Evolutionary conservation across 2,888 invertebrate genomes (phyloP), one percentile per base, ranked within the genome.

Genomic region (Agapostemon virescens): DNA sequence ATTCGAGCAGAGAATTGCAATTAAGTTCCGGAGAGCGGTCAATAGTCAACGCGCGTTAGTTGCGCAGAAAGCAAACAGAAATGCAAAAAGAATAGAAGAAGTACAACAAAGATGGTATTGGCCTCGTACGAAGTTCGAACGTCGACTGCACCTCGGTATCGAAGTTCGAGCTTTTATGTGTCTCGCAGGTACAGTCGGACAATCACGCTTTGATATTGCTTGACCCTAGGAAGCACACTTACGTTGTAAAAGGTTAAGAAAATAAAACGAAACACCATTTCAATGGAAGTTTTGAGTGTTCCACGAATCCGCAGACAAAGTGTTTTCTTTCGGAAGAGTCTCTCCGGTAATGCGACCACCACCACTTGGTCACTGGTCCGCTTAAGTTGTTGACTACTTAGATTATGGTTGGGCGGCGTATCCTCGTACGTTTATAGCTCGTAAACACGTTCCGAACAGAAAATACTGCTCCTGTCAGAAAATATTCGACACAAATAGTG

Each of bases 141-240:
- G n/a, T n/a, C n/a, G n/a, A n/a, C n/a, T 20, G n/a, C 30, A 36
- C 5, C 36, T 63, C 63, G 20, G 63, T 63, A 63, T 63, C 36
- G 63, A 36, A 63, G 36, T 63, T 63, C 36, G n/a, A 63, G 63
- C 63, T 63, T 63, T 36, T 63, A 63, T 63, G 36, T 63, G 36
- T 63, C 63, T 36, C 36, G 63, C 63, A 63, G 63, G 63, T 36
- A 36, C 36, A n/a, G 63, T 63, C 36, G 63, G 63, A 63, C 63
- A 63, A 63, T 63, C 36, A 63, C 63, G 63, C 63, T 36, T 36
- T 63, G 63, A 63, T 63, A 63, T 63, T 63, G 63, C n/a, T 63
- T 63, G 63, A 36, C 36, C 36, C 63, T 36, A 63, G n/a, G 36
- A n/a, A 36, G 63, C 63, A 63, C 63, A 63, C 63, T 63, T 63